Evolutionary conservation across 2,797 vertebrate genomes (phyloP), one percentile per base, ranked within the genome.

Genomic region (Antennarius maculatus): DNA sequence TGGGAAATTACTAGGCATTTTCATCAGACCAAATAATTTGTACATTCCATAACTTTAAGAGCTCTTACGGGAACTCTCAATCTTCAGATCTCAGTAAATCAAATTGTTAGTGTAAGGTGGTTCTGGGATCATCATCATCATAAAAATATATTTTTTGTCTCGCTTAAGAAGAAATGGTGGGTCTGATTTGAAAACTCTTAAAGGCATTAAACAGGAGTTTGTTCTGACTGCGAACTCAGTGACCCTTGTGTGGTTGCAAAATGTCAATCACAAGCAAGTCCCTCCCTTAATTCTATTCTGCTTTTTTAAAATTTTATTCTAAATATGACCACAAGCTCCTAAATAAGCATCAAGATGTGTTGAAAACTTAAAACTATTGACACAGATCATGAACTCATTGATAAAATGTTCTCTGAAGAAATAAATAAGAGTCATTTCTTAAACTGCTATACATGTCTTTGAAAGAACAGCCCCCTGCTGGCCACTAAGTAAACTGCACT

Each of bases 1-100:
- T 82, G 68, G 81, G 77, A 87, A 90, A 90, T 86, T 82, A 74
- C 80, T 58, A 75, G 58, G 64, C 72, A 70, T 79, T 57, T 53
- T 72, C 67, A 72, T 81, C 64, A 57, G 56, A 79, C 78, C 54
- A 83, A 77, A 86, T 88, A 74, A 69, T 59, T 59, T 45, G 14
- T 66, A 61, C 71, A 74, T 85, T 83, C 73, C 75, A 69, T 64
- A 79, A 77, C 66, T 47, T 71, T 75, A 65, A 71, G 69, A 55
- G 52, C 59, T 72, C 66, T 79, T 73, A 64, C 50, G 39, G 84
- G 80, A 89, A 86, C 47, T 49, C 64, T 66, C n/a, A 75, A 79
- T 71, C 74, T 69, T 78, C 64, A 67, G 64, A 71, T 74, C 31
- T 76, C 62, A 37, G 43, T 68, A 54, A 43, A 66, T 7, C 53